Evolutionary conservation across 2,888 invertebrate genomes (phyloP).

Genomic region (Dioctria rufipes): DNA sequence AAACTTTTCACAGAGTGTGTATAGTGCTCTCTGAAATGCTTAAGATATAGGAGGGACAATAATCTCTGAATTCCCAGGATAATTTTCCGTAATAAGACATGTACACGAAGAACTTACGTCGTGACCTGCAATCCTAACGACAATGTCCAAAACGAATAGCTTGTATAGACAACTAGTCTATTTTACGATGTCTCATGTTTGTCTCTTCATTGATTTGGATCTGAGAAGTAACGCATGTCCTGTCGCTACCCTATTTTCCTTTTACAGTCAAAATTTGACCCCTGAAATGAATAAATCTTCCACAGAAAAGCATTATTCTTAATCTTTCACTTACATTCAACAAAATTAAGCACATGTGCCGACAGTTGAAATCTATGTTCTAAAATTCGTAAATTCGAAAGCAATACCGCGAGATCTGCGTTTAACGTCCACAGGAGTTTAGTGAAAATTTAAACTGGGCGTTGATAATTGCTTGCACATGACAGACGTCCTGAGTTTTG

Average conservation of each 20-base stretch:
- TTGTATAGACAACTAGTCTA: neutral
- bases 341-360: slow-evolving; percentile 26
- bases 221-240: neutral
- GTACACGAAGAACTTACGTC: slow-evolving; percentile 31
- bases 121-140: slow-evolving; percentile 42
- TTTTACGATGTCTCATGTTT: neutral
- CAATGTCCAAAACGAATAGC: neutral
- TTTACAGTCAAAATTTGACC: slow-evolving; percentile 10
- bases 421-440: slow-evolving; percentile 18
- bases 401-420: slow-evolving; percentile 25
- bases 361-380: slow-evolving; percentile 7
- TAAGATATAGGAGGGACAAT: slow-evolving; percentile 6
- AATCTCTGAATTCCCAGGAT: slow-evolving; percentile 47
- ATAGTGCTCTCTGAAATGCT: neutral
- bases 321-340: slow-evolving; percentile 27
- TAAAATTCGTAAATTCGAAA: neutral
- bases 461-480: slow-evolving; percentile 48
- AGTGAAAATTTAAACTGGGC: slow-evolving; percentile 26
- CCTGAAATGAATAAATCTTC: slow-evolving; percentile 33
- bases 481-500: slow-evolving; percentile 37
- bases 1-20: neutral
- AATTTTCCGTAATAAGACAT: slow-evolving; percentile 43
- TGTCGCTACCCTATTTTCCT: slow-evolving; percentile 1
- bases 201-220: neutral
- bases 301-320: slow-evolving; percentile 37